These are phyloP conservation scores for Aromia moschata DNA, from an alignment of 2,888 invertebrate genomes.

Conservation along the genomic window DNA sequence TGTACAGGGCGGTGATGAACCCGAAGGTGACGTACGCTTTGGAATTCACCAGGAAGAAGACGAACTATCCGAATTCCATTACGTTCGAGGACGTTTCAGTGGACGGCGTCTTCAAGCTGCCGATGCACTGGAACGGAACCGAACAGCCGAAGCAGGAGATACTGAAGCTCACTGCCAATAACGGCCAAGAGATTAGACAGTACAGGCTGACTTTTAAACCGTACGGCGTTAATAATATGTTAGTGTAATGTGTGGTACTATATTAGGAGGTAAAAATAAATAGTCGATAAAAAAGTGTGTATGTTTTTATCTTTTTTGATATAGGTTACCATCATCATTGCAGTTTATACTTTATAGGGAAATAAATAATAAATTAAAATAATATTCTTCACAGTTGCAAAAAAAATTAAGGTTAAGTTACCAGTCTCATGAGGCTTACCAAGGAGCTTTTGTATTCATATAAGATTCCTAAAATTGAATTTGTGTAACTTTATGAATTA, in stretches of 20 bases:
- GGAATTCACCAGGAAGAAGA: not conserved
- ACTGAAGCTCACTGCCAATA: conserved; percentile 31
- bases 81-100: conserved; percentile 36
- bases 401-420: too few species aligned
- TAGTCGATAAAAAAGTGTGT: too few species aligned
- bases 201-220: conserved; percentile 37
- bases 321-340: too few species aligned
- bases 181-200: conserved; percentile 38
- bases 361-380: too few species aligned
- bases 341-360: too few species aligned
- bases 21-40: conserved; percentile 27
- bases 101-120: conserved; percentile 32
- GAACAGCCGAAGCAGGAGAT: conserved; percentile 22
- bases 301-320: too few species aligned
- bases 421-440: too few species aligned
- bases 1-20: conserved; percentile 28
- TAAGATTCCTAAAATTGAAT: too few species aligned
- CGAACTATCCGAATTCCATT: not conserved
- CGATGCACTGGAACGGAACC: conserved; percentile 41
- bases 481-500: too few species aligned
- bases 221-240: conserved; percentile 5
- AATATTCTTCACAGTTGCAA: too few species aligned
- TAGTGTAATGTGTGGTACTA: not conserved
- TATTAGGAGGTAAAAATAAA: not conserved
- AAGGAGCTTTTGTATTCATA: too few species aligned